Percentiles rank a stretch among this genome's conserved stretches.
These are phyloP conservation scores for Thomomys bottae DNA, from an alignment of 2,113 vertebrate species.

Conservation along the genomic window DNA sequence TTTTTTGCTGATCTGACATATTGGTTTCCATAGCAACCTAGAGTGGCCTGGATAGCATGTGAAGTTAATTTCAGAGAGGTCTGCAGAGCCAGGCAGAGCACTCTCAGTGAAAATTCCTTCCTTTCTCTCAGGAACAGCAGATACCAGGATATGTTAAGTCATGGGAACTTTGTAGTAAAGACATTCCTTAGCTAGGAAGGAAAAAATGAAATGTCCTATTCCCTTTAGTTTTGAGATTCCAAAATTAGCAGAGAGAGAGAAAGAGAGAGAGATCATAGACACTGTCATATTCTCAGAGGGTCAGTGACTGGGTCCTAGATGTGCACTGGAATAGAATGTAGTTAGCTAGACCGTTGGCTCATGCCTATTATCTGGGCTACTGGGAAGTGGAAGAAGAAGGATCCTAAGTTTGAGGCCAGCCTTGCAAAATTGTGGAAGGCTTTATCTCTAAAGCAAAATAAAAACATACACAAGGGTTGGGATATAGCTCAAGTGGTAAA, in stretches of 20 bases:
- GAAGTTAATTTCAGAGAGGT: slow-evolving; percentile 64
- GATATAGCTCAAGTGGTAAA: too few relatives aligned
- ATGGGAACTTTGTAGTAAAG: not conserved
- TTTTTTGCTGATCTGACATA: slow-evolving; percentile 71
- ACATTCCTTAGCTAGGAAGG: not conserved
- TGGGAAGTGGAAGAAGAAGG: too few relatives aligned
- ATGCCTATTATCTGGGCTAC: too few relatives aligned
- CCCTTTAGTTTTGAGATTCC: not conserved
- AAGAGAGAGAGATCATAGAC: too few relatives aligned
- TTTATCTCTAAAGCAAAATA: too few relatives aligned
- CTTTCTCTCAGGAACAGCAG: slow-evolving; percentile 9
- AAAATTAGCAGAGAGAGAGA: slow-evolving; percentile 5
- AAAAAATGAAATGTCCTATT: not conserved
- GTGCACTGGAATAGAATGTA: not conserved
- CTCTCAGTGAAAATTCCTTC: slow-evolving; percentile 3
- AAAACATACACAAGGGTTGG: too few relatives aligned
- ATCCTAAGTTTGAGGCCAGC: too few relatives aligned
- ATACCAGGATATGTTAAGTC: not conserved
- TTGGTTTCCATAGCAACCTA: slow-evolving; percentile 74
- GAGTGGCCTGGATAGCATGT: slow-evolving; percentile 52
- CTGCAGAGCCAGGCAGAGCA: not conserved
- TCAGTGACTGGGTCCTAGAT: too few relatives aligned
- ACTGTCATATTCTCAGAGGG: too few relatives aligned
- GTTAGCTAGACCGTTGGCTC: rapidly evolving
- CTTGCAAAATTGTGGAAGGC: too few relatives aligned